Conservation (phyloP, 2,797 vertebrate genomes). For the Todus mexicanus region DNA sequence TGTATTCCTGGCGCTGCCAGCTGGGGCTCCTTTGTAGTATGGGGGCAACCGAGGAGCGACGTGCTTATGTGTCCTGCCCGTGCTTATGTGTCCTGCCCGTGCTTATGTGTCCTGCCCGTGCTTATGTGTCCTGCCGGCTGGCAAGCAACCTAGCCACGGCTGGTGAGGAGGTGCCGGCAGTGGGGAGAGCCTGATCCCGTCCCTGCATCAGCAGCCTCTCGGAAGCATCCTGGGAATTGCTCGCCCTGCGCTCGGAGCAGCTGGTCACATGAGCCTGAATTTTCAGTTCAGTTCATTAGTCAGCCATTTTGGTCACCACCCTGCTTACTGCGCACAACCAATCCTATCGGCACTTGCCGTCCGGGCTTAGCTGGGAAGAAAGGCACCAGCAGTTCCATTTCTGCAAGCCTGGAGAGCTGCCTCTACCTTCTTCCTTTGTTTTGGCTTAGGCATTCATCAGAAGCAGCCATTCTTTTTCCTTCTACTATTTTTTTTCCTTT, state of each 20-base stretch:
- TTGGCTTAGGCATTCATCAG: neutral
- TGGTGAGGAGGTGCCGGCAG: no score
- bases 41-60: no score
- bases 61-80: no score
- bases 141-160: no score
- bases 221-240: constrained; percentile 80
- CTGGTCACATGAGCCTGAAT: constrained; percentile 90
- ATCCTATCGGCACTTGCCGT: constrained; percentile 72
- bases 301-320: constrained; percentile 99
- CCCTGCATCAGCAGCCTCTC: constrained; percentile 73
- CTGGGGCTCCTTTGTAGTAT: neutral
- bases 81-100: no score
- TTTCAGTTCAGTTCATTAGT: constrained; percentile 84
- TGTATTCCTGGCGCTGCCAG: neutral
- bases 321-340: constrained; percentile 83
- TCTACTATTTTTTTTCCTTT: neutral
- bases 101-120: no score
- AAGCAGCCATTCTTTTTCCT: constrained; percentile 48
- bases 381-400: constrained; percentile 64
- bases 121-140: no score
- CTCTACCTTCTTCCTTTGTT: constrained; percentile 11
- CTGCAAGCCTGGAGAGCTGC: constrained; percentile 44
- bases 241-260: constrained; percentile 77
- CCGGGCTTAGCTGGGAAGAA: constrained; percentile 60
- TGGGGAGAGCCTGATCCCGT: neutral